Base-by-base conservation (phyloP, 2,797 vertebrate genomes). In the Coccyzus lansbergi region DNA sequence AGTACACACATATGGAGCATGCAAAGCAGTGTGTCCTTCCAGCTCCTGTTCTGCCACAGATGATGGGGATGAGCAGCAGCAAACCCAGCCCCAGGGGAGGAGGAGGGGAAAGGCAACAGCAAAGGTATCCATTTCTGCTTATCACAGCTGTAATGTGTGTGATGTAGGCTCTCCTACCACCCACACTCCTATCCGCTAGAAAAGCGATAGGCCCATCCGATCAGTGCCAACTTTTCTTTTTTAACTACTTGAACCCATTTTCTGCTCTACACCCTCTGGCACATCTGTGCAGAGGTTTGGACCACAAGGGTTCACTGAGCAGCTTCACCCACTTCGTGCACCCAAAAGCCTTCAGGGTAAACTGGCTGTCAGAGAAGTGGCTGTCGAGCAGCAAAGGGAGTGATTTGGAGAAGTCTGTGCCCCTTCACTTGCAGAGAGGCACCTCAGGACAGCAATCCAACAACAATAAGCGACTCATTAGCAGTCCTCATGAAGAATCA, bases 201-300 rank as follows among this genome's bases (percentile, higher is more conserved):
- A 44, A 71, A 40, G 0, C 20, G 12, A 15, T 13, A 40, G 1
- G 20, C 22, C 12, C 20, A 0, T 0, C 71, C 0, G 0, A 48
- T 56, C 31, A 51, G 16, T 26, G 48, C 36, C 28, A 53, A 29
- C 53, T 64, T 79, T 9, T 44, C n/a, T 29, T 58, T 74, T 78
- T 83, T 4, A 62, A 87, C 17, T 22, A 31, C 24, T 55, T 53
- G 26, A 13, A 21, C 36, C 14, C 29, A n/a, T 70, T 52, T 76
- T 59, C 51, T 70, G 62, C 42, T 44, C 42, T 14, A 19, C 6
- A 26, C 12, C 44, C 29, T 53, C 24, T 28, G 22, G 16, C 9
- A 33, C 5, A 21, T 28, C n/a, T 38, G 31, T 24, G 85, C 59
- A 65, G 38, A 83, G 20, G 9, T 76, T 9, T 65, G 76, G 29